A percentile compares a stretch with the other conserved stretches of the same genome.
These are phyloP conservation scores for Solenopsis invicta DNA, from an alignment of 1,140 invertebrate species.

Conservation along the genomic window DNA sequence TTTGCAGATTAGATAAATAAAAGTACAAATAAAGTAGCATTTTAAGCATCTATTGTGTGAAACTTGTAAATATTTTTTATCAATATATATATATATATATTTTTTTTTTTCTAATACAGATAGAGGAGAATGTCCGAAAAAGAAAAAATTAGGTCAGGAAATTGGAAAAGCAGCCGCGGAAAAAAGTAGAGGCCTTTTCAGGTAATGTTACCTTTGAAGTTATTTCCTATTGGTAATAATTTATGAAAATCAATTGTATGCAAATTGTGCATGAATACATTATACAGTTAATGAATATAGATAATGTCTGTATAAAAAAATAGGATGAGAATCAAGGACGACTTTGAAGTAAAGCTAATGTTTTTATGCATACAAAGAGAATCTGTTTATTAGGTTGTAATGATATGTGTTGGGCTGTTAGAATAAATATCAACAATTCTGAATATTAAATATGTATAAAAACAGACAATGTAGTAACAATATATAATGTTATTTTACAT, in stretches of 20 bases:
- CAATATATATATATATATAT: too few relatives aligned
- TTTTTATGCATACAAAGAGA: neutral
- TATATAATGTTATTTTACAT: slow-evolving; percentile 1
- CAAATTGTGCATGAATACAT: slow-evolving; percentile 13
- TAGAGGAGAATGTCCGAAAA: slow-evolving; percentile 90
- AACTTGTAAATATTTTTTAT: neutral
- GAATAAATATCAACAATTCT: slow-evolving; percentile 14
- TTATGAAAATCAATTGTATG: neutral
- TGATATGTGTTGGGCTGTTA: neutral
- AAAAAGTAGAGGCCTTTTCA: slow-evolving; percentile 98
- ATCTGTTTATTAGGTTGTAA: neutral
- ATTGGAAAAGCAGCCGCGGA: slow-evolving; percentile 99
- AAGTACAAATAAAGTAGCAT: neutral
- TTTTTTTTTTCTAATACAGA: slow-evolving; percentile 82
- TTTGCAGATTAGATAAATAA: neutral
- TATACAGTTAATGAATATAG: neutral
- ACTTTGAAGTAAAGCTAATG: neutral
- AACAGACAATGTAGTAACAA: neutral
- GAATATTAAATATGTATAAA: slow-evolving; percentile 8
- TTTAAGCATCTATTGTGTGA: neutral
- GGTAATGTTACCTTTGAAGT: slow-evolving; percentile 75
- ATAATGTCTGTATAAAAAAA: slow-evolving; percentile 1
- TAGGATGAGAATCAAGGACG: neutral
- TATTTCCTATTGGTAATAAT: neutral
- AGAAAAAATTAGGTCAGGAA: slow-evolving; percentile 97